These are phyloP conservation scores for Dinoponera quadriceps DNA, from an alignment of 1,140 invertebrate species.

Conservation along the genomic window DNA sequence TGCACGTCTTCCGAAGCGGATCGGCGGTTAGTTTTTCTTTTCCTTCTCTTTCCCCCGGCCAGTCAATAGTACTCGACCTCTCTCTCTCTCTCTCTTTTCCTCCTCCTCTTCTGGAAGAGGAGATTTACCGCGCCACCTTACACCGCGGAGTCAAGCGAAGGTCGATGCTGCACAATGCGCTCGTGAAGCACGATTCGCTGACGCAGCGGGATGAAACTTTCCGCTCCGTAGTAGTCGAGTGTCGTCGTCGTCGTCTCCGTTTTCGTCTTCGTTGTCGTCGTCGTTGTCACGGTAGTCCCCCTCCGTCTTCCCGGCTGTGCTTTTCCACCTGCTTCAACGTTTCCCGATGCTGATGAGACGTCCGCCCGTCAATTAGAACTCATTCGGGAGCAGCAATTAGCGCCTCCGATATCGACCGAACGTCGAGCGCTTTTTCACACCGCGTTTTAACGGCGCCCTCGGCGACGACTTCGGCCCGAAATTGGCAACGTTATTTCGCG, in stretches of 20 bases:
- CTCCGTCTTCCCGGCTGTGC: background rate
- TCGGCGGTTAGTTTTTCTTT: constrained; percentile 3
- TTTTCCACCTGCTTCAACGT: constrained; percentile 49
- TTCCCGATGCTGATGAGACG: constrained; percentile 69
- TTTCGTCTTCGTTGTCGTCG: constrained; percentile 36
- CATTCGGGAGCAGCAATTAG: constrained; percentile 69
- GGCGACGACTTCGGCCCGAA: no score
- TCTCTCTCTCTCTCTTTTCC: background rate
- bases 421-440: constrained; percentile 29
- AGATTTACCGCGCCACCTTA: constrained; percentile 35
- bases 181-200: constrained; percentile 65
- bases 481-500: constrained; percentile 1
- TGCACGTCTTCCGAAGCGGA: background rate
- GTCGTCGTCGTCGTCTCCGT: constrained; percentile 32
- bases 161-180: constrained; percentile 54
- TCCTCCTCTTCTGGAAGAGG: background rate
- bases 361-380: constrained; percentile 71
- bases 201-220: constrained; percentile 61
- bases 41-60: background rate
- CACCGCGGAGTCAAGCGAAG: constrained; percentile 15
- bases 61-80: background rate
- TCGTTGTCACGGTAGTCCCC: background rate
- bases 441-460: background rate
- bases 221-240: constrained; percentile 16
- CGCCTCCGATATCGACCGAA: constrained; percentile 46